phyloP scores from a whole-genome alignment of 2,113 vertebrate species.

The Rattus rattus region DNA sequence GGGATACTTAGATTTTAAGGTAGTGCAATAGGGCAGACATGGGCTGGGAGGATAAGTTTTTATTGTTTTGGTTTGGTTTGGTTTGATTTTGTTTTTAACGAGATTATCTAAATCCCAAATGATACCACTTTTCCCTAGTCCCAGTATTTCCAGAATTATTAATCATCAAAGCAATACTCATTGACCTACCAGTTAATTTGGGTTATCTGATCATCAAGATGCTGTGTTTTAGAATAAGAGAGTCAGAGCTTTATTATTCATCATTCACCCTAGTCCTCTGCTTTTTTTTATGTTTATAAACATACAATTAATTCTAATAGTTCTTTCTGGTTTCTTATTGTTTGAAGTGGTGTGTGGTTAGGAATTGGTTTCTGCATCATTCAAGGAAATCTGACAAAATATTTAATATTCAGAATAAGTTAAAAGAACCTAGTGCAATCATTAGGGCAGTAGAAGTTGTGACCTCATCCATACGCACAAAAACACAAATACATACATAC shows the following conservation, averaged over 20 bases:
- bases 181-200: neutral
- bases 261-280: neutral
- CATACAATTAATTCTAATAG: neutral
- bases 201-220: conserved; percentile 32
- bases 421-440: neutral
- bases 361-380: conserved; percentile 20
- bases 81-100: neutral
- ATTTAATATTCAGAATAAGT: conserved; percentile 6
- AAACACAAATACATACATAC: too few relatives aligned
- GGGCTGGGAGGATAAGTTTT: neutral
- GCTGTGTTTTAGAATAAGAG: neutral
- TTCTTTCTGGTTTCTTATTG: neutral
- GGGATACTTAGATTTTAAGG: conserved; percentile 39
- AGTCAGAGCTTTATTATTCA: neutral
- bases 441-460: neutral
- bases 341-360: conserved; percentile 33
- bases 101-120: neutral
- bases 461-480: neutral
- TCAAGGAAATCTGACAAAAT: conserved; percentile 44
- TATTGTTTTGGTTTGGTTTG: too few relatives aligned
- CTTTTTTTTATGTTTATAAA: conserved; percentile 6
- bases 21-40: neutral
- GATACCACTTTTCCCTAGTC: neutral
- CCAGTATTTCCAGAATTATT: neutral
- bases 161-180: neutral